These are phyloP conservation scores for Cactoblastis cactorum DNA, from an alignment of 2,888 invertebrate genomes.

Conservation along the genomic window DNA sequence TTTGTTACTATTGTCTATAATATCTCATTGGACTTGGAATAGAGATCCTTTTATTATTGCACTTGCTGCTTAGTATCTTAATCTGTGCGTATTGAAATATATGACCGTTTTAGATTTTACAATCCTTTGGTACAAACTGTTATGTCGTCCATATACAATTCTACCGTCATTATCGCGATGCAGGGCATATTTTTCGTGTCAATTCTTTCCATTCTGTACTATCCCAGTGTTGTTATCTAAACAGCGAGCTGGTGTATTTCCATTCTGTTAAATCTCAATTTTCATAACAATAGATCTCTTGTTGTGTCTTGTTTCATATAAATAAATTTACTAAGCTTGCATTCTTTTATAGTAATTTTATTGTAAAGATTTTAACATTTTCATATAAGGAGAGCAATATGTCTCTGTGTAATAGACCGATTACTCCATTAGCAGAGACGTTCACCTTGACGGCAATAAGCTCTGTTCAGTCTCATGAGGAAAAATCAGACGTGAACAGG, in stretches of 20 bases:
- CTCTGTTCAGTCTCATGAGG: constrained; percentile 4
- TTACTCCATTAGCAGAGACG: constrained; percentile 4
- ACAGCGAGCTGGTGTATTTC: too few species aligned
- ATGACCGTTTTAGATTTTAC: not conserved
- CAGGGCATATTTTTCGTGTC: too few species aligned
- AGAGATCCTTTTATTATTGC: not conserved
- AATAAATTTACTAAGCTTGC: too few species aligned
- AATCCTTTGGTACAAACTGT: too few species aligned
- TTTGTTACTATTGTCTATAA: not conserved
- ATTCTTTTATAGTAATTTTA: not conserved
- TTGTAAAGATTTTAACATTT: not conserved
- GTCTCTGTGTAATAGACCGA: constrained; percentile 3
- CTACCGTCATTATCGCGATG: too few species aligned
- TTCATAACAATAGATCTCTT: not conserved
- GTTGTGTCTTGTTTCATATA: not conserved
- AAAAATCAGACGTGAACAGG: constrained; percentile 3
- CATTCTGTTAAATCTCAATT: too few species aligned
- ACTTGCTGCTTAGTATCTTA: not conserved
- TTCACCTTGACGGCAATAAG: constrained; percentile 8
- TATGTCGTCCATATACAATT: too few species aligned
- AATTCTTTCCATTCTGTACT: too few species aligned
- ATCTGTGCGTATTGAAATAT: not conserved
- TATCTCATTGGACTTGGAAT: not conserved
- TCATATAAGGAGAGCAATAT: constrained; percentile 1
- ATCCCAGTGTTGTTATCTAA: too few species aligned